phyloP scores from a whole-genome alignment of 2,888 invertebrate species.

The Tetragonula carbonaria region DNA sequence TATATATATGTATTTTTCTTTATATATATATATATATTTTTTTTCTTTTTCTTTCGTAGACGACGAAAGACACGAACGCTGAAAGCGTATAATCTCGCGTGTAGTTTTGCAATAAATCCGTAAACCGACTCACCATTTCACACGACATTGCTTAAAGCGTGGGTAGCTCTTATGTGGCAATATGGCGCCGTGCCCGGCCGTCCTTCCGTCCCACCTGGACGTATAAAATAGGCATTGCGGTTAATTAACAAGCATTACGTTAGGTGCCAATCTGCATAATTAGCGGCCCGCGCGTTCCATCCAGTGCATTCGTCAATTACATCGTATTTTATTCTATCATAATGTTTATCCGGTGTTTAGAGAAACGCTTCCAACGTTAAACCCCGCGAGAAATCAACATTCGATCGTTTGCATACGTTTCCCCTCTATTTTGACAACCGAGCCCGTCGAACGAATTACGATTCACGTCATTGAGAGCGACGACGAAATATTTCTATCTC shows the following conservation, averaged over 20 bases:
- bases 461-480: no score
- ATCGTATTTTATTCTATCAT: constrained; percentile 26
- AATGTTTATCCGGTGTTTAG: constrained; percentile 1
- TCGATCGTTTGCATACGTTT: background rate
- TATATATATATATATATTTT: no score
- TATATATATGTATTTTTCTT: no score
- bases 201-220: constrained; percentile 73
- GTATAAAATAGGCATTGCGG: constrained; percentile 75
- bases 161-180: constrained; percentile 63
- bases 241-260: constrained; percentile 79
- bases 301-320: constrained; percentile 74
- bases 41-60: background rate
- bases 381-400: background rate
- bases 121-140: constrained; percentile 58
- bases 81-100: constrained; percentile 14
- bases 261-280: constrained; percentile 79
- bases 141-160: constrained; percentile 62
- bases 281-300: constrained; percentile 70
- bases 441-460: no score
- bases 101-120: constrained; percentile 61
- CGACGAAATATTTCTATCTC: no score
- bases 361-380: background rate
- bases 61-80: background rate
- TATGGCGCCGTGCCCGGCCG: constrained; percentile 72
- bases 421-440: background rate